Conservation (phyloP, 2,113 vertebrate genomes). For the Laticauda laticaudata region DNA sequence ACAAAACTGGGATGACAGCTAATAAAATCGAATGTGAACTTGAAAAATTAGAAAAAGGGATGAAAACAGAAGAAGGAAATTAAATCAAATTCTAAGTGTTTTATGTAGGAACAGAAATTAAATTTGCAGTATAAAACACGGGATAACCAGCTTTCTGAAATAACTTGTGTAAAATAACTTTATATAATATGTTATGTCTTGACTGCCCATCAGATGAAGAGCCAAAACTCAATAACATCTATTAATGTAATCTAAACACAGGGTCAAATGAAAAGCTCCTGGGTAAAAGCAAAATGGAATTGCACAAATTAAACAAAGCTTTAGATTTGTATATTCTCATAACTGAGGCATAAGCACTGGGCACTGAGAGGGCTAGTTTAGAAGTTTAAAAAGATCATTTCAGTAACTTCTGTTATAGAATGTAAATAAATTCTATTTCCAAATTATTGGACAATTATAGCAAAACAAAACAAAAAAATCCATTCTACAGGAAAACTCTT, state of each 20-base stretch:
- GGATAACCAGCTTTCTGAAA: background rate
- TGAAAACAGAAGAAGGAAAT: background rate
- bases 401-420: background rate
- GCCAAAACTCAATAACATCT: background rate
- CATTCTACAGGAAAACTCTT: background rate
- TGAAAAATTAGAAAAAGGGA: background rate
- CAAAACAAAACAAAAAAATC: background rate
- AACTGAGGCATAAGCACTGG: background rate
- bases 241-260: background rate
- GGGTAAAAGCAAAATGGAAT: background rate
- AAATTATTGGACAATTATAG: background rate
- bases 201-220: background rate
- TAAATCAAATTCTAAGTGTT: background rate
- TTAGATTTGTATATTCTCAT: background rate
- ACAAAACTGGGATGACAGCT: background rate
- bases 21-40: background rate
- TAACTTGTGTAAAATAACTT: background rate
- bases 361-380: background rate
- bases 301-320: background rate
- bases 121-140: background rate
- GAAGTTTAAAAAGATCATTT: background rate
- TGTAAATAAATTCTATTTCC: too few species aligned
- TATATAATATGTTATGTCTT: background rate
- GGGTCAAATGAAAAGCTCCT: background rate
- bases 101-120: background rate